Base-by-base conservation (phyloP, 2,888 invertebrate genomes). In the Eulithis prunata region DNA sequence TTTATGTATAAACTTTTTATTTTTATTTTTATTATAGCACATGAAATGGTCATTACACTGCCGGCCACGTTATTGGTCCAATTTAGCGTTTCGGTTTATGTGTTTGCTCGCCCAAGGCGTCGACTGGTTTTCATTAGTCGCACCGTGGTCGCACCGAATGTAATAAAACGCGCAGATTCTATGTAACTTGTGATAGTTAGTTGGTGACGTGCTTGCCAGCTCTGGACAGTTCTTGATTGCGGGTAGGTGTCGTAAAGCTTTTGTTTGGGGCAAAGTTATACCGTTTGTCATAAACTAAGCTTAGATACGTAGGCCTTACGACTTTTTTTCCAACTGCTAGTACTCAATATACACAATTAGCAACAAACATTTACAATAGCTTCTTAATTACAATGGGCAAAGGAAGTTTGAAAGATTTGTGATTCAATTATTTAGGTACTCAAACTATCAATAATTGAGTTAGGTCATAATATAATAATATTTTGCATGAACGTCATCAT, bases 41-140 rank as follows among this genome's bases (percentile, higher is more conserved):
- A 72, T 70, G 73, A 69, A 80, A 81, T 76, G 74, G 79, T 75
- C 78, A 80, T 84, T 83, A 84, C 85, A 83, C 73, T 81, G 83
- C 79, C 71, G 77, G 78, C 77, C 78, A 76, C 82, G 77, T 86
- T 86, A 88, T 86, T 84, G 79, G 80, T 73, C 79, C 78, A 87
- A 89, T 90, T 89, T 84, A 80, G 78, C 81, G 83, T 77, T 78
- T 78, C 70, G 68, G 74, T 86, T 88, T 86, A 88, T 85, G 80
- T 85, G 88, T 89, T 88, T 87, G 76, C 81, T 75, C 73, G 79
- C 71, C 77, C 70, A 80, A 81, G 81, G 76, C 82, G 84, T 82
- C 84, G 86, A 79, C 85, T 80, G 80, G 78, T 69, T 79, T 86
- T 88, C 83, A 87, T 88, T 89, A 84, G 81, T 78, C 76, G 79